phyloP scores from a whole-genome alignment of 2,797 vertebrate species.

The Karalla daura region DNA sequence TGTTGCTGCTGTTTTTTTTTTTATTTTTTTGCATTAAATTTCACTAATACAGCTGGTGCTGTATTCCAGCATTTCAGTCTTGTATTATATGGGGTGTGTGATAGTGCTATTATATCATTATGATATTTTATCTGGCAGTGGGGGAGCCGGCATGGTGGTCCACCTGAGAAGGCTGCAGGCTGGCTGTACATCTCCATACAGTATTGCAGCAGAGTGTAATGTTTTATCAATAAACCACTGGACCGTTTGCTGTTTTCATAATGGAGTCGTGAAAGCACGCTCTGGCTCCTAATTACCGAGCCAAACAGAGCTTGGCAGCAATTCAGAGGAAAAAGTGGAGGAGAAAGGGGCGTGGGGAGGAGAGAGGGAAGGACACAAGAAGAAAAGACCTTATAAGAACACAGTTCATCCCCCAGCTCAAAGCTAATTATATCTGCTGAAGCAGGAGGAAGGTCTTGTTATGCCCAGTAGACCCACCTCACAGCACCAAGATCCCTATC shows the following conservation, averaged over 20 bases:
- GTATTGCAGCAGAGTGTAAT: conserved; percentile 78
- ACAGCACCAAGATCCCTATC: conserved; percentile 65
- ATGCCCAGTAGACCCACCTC: conserved; percentile 67
- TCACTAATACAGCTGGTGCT: conserved; percentile 57
- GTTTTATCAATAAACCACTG: conserved; percentile 87
- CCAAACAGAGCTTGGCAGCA: conserved; percentile 82
- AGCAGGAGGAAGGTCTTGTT: conserved; percentile 65
- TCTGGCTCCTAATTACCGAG: conserved; percentile 84
- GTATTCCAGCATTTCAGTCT: conserved; percentile 60
- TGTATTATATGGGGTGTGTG: conserved; percentile 64
- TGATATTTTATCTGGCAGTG: conserved; percentile 78
- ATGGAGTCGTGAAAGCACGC: conserved; percentile 83
- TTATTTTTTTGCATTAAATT: conserved; percentile 64
- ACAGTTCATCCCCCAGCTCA: conserved; percentile 58
- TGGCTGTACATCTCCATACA: conserved; percentile 78
- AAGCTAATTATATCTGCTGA: conserved; percentile 74
- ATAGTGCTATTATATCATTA: conserved; percentile 75
- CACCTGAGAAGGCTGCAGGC: conserved; percentile 77
- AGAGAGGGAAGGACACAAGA: conserved; percentile 51
- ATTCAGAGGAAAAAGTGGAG: conserved; percentile 69
- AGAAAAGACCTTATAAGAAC: conserved; percentile 67
- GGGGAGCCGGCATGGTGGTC: conserved; percentile 57
- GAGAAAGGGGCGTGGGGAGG: conserved; percentile 54
- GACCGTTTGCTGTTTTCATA: conserved; percentile 87
- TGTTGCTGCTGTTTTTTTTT: conserved; percentile 32